Evolutionary conservation across 2,888 invertebrate species (phyloP).

Genomic region (Epinotia nisella): DNA sequence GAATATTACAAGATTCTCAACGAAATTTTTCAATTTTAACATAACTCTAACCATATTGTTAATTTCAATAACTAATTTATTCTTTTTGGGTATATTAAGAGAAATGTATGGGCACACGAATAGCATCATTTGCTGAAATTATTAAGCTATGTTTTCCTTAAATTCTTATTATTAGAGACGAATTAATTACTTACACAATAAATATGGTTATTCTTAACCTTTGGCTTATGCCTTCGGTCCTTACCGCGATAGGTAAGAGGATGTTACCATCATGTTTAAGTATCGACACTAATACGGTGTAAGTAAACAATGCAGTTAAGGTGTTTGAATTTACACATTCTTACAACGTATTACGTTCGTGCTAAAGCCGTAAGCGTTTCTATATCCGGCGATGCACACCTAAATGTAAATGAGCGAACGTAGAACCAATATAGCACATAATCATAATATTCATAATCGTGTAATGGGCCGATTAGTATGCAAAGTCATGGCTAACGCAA

Average conservation of each 20-base stretch:
- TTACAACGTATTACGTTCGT: constrained; percentile 7
- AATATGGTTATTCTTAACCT: constrained; percentile 12
- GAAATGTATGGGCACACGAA: too few relatives aligned
- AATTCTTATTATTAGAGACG: too few relatives aligned
- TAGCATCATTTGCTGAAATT: too few relatives aligned
- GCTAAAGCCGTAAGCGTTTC: neutral
- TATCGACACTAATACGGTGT: constrained; percentile 11
- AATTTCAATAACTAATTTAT: too few relatives aligned
- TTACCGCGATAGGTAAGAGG: constrained; percentile 13
- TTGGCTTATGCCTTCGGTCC: neutral
- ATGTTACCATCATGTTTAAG: constrained; percentile 23
- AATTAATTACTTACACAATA: neutral
- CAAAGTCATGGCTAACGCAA: constrained; percentile 20
- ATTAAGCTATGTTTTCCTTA: too few relatives aligned
- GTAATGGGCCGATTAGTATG: constrained; percentile 36
- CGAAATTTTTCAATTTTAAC: too few relatives aligned
- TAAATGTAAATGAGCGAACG: constrained; percentile 39
- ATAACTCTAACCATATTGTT: too few relatives aligned
- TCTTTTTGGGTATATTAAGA: too few relatives aligned
- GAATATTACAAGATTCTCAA: too few relatives aligned
- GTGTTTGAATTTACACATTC: neutral
- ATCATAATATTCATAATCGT: constrained; percentile 34
- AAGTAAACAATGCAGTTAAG: neutral
- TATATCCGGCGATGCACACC: constrained; percentile 30
- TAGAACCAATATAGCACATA: constrained; percentile 29